These are phyloP conservation scores for Catagonus wagneri DNA, from an alignment of 2,113 vertebrate species.

Conservation along the genomic window DNA sequence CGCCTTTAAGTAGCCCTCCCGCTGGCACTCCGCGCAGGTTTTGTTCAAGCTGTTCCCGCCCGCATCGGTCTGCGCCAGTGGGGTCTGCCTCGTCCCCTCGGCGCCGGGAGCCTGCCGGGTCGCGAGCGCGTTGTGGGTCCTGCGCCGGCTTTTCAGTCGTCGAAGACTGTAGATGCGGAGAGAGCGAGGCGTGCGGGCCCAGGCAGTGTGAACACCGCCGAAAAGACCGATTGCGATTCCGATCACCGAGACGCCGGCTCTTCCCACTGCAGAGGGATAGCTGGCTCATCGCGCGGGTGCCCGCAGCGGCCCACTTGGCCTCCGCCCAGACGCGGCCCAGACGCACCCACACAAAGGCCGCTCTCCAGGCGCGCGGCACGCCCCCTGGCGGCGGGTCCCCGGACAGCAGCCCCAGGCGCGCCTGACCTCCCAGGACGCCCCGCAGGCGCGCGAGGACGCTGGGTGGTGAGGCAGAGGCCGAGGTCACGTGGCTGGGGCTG, in stretches of 20 bases:
- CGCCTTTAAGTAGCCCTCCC: neutral
- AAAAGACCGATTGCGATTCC: neutral
- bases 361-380: neutral
- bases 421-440: neutral
- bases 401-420: neutral
- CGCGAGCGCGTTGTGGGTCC: neutral
- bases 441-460: neutral
- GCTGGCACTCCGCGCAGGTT: neutral
- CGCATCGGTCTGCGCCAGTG: neutral
- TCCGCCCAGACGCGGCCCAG: neutral
- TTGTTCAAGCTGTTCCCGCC: neutral
- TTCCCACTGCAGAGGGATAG: neutral
- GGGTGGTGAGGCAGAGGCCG: accelerated
- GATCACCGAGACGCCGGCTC: accelerated
- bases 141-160: neutral
- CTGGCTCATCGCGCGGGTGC: accelerated
- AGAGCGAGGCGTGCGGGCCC: neutral
- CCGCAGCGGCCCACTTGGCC: neutral
- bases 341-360: constrained; percentile 16
- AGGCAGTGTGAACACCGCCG: neutral
- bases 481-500: too few species aligned
- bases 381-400: constrained; percentile 38
- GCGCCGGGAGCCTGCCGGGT: neutral
- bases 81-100: neutral
- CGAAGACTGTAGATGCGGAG: neutral